Percentiles rank a stretch among this genome's conserved stretches.
Evolutionary conservation across 2,888 invertebrate genomes (phyloP).

Genomic region (Vandiemenella viatica): DNA sequence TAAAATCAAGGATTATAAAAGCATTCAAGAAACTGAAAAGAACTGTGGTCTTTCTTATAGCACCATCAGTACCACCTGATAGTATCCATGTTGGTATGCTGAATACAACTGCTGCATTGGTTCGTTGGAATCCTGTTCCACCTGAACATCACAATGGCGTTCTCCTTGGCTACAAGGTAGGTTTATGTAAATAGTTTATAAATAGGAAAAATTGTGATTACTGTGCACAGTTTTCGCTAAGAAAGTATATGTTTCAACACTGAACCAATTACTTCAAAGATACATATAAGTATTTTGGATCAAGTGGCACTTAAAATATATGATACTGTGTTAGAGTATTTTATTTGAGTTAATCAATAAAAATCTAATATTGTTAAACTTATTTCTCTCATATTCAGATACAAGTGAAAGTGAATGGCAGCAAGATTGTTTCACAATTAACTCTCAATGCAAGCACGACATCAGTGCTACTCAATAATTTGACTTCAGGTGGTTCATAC

Average conservation of each 20-base stretch:
- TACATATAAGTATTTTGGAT: too few relatives aligned
- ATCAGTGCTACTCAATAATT: conserved; percentile 74
- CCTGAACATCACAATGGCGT: conserved; percentile 62
- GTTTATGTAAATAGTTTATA: too few relatives aligned
- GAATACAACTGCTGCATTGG: conserved; percentile 62
- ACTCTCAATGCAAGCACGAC: conserved; percentile 75
- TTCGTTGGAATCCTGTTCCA: conserved; percentile 73
- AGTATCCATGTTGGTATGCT: conserved; percentile 67
- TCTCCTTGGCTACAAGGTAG: conserved; percentile 77
- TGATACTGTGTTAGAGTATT: too few relatives aligned
- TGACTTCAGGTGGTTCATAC: conserved; percentile 74
- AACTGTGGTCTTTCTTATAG: conserved; percentile 34
- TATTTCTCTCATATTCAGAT: conserved; percentile 30
- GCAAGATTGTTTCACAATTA: conserved; percentile 60
- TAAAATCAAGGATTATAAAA: too few relatives aligned
- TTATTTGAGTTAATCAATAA: too few relatives aligned
- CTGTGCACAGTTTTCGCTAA: too few relatives aligned
- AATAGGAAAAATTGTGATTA: too few relatives aligned
- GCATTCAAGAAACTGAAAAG: too few relatives aligned
- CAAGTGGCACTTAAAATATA: too few relatives aligned
- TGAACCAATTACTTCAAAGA: too few relatives aligned
- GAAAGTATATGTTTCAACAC: too few relatives aligned
- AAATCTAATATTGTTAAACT: too few relatives aligned
- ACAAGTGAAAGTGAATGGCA: conserved; percentile 44
- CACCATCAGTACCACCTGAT: conserved; percentile 63